Percentiles rank a stretch among this genome's conserved stretches.
phyloP scores from a whole-genome alignment of 2,888 invertebrate species.

The Patella ulyssiponensis region DNA sequence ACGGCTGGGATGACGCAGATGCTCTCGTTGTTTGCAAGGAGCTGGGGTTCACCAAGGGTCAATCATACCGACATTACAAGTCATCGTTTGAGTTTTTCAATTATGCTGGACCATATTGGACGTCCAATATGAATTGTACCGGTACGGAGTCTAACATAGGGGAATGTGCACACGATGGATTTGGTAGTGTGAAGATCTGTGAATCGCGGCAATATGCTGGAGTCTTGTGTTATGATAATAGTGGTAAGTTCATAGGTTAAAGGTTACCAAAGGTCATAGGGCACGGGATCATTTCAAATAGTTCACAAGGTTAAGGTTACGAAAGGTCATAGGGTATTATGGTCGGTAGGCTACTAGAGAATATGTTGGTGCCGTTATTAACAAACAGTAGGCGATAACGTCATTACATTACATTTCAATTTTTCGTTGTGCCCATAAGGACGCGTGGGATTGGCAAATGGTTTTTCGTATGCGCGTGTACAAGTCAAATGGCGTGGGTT shows the following conservation, averaged over 20 bases:
- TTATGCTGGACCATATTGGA: constrained; percentile 75
- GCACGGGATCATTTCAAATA: too few species aligned
- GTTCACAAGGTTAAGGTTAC: too few species aligned
- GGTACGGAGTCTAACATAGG: constrained; percentile 49
- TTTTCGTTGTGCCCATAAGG: too few species aligned
- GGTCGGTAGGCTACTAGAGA: too few species aligned
- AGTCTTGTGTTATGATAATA: constrained; percentile 53
- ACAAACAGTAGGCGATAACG: too few species aligned
- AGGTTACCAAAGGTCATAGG: too few species aligned
- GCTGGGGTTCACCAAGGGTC: constrained; percentile 47
- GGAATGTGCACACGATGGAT: constrained; percentile 49
- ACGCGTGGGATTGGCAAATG: too few species aligned
- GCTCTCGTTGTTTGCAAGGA: constrained; percentile 53
- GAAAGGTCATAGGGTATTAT: too few species aligned
- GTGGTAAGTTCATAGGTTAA: constrained; percentile 40
- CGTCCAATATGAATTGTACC: constrained; percentile 68
- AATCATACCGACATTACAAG: constrained; percentile 57
- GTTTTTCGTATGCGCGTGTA: too few species aligned
- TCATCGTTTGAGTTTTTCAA: constrained; percentile 44
- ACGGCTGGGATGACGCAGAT: constrained; percentile 55
- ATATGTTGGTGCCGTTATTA: too few species aligned
- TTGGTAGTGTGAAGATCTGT: constrained; percentile 54
- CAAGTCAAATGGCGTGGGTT: too few species aligned
- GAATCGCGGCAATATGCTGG: constrained; percentile 52
- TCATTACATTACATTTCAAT: too few species aligned